A percentile compares a stretch with the other conserved stretches of the same genome.
Conservation (phyloP, 2,113 vertebrate genomes). For the Melanerpes formicivorus region DNA sequence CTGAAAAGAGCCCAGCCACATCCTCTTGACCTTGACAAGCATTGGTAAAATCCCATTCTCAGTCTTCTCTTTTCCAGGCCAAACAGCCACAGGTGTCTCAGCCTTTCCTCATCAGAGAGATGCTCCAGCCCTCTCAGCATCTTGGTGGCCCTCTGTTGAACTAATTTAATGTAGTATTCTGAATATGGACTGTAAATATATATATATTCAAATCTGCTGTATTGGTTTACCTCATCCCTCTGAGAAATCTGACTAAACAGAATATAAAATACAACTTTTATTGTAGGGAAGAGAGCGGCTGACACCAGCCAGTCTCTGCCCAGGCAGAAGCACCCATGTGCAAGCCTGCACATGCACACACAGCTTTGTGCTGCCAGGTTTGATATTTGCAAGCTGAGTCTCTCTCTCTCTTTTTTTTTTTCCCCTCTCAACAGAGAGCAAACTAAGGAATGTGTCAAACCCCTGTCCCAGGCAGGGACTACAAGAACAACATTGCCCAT, state of each 20-base stretch:
- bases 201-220: too few species aligned
- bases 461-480: background rate
- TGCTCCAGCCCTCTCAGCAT: too few species aligned
- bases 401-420: background rate
- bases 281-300: background rate
- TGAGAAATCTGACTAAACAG: too few species aligned
- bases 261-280: background rate
- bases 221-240: too few species aligned
- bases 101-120: too few species aligned
- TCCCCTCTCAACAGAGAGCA: background rate
- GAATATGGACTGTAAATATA: background rate
- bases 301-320: background rate
- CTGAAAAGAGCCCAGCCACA: too few species aligned
- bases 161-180: background rate
- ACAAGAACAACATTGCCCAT: background rate
- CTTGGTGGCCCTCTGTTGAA: too few species aligned
- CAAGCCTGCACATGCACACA: constrained; percentile 18
- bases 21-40: too few species aligned
- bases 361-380: background rate
- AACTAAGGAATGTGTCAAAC: background rate
- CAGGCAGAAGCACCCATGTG: background rate
- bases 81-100: too few species aligned
- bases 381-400: background rate
- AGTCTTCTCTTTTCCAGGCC: too few species aligned
- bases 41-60: too few species aligned